Conservation (phyloP, 2,888 invertebrate species). For the Sclerodermus sp. region DNA sequence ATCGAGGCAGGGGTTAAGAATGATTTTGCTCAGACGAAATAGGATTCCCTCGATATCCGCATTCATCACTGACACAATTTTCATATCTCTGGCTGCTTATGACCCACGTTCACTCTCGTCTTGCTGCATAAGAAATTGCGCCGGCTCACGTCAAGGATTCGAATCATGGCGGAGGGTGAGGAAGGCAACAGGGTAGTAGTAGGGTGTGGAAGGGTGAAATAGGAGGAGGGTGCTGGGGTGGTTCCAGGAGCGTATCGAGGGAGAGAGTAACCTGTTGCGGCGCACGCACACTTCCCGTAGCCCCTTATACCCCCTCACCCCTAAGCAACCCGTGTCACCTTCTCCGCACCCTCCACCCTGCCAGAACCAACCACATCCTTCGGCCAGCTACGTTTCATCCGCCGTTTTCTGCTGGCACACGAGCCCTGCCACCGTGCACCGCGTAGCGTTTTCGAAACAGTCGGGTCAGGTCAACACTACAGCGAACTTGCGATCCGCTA, state of each 20-base stretch:
- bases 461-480: too few relatives aligned
- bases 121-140: too few relatives aligned
- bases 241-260: conserved; percentile 26
- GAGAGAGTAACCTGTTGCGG: conserved; percentile 51
- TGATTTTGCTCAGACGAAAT: too few relatives aligned
- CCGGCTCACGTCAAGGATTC: too few relatives aligned
- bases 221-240: conserved; percentile 2
- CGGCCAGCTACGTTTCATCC: conserved; percentile 24
- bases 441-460: too few relatives aligned
- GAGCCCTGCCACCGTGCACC: conserved; percentile 17
- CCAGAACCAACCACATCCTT: conserved; percentile 11
- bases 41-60: too few relatives aligned
- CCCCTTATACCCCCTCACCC: conserved; percentile 13
- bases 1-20: too few relatives aligned
- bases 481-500: too few relatives aligned
- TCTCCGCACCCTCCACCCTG: conserved; percentile 54
- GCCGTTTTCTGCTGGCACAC: conserved; percentile 35
- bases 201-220: conserved; percentile 12
- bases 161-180: neutral
- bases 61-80: too few relatives aligned
- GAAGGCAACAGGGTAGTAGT: conserved; percentile 10
- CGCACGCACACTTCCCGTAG: conserved; percentile 39
- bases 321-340: conserved; percentile 48
- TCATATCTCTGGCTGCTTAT: too few relatives aligned
- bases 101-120: too few relatives aligned